Conservation (phyloP, 2,113 vertebrate species). For the Perca fluviatilis region DNA sequence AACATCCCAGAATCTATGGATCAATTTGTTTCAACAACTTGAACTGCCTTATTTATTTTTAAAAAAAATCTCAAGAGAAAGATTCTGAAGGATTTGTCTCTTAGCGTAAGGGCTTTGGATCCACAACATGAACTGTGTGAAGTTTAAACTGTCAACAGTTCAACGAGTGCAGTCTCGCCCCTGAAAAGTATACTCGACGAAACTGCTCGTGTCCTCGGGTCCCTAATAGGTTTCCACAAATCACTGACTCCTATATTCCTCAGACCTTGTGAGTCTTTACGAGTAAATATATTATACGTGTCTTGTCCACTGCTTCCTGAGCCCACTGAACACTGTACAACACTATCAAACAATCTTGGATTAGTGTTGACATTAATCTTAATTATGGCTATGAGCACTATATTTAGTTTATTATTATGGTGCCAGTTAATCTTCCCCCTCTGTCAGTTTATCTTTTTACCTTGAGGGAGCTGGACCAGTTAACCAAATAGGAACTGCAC, state of each 20-base stretch:
- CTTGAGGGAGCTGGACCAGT: constrained; percentile 15
- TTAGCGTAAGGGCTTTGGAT: background rate
- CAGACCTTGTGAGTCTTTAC: constrained; percentile 3
- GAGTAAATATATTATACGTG: background rate
- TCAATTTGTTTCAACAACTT: background rate
- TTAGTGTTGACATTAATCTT: constrained; percentile 16
- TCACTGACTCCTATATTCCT: background rate
- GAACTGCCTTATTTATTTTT: background rate
- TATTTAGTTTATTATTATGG: constrained; percentile 3
- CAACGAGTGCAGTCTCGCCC: constrained; percentile 16
- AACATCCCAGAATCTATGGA: background rate
- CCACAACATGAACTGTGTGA: constrained; percentile 2
- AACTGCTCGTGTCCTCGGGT: background rate
- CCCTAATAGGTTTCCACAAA: constrained; percentile 8
- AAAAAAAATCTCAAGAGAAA: background rate
- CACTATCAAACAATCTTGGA: constrained; percentile 4
- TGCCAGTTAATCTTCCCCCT: constrained; percentile 23
- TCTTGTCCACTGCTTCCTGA: background rate
- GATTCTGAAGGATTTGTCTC: background rate
- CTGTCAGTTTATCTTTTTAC: constrained; percentile 6
- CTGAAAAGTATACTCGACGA: constrained; percentile 6
- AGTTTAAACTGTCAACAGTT: constrained; percentile 23
- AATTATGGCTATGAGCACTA: constrained; percentile 18
- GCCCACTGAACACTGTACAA: background rate
- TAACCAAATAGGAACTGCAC: constrained; percentile 1